These are phyloP conservation scores for Agelaius phoeniceus DNA, from an alignment of 2,113 vertebrate species.

Conservation along the genomic window DNA sequence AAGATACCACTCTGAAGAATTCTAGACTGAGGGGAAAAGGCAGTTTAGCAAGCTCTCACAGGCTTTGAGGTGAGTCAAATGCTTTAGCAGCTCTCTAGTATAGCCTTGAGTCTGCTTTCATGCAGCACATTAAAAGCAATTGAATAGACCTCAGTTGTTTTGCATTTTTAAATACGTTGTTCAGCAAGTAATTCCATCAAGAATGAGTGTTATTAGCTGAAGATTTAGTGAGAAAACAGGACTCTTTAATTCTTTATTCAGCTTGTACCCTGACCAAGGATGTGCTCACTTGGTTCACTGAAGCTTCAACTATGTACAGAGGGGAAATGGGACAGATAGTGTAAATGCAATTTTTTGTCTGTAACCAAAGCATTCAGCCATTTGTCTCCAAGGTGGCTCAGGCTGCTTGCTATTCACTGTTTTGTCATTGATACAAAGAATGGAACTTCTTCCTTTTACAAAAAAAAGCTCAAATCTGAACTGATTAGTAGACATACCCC, in stretches of 20 bases:
- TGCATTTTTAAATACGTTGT: not conserved
- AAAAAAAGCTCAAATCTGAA: not conserved
- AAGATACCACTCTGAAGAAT: not conserved
- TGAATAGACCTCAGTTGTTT: not conserved
- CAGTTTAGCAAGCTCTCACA: not conserved
- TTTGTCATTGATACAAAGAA: not conserved
- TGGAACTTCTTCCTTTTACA: not conserved
- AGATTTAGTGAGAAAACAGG: not conserved
- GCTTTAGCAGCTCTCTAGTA: not conserved
- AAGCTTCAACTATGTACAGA: not conserved
- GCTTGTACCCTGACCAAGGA: not conserved
- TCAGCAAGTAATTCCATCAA: conserved; percentile 7
- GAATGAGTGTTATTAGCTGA: conserved; percentile 2
- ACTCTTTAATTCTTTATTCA: not conserved
- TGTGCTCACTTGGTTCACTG: not conserved
- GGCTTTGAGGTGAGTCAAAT: not conserved
- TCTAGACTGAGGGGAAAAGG: not conserved
- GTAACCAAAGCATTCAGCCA: not conserved
- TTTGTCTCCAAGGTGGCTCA: not conserved
- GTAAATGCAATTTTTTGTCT: not conserved
- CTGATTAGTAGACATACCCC: not conserved
- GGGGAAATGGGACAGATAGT: not conserved
- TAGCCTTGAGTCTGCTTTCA: not conserved
- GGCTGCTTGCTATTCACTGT: not conserved
- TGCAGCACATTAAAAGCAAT: not conserved